Conservation (phyloP, 2,113 vertebrate species). For the Calypte anna region DNA sequence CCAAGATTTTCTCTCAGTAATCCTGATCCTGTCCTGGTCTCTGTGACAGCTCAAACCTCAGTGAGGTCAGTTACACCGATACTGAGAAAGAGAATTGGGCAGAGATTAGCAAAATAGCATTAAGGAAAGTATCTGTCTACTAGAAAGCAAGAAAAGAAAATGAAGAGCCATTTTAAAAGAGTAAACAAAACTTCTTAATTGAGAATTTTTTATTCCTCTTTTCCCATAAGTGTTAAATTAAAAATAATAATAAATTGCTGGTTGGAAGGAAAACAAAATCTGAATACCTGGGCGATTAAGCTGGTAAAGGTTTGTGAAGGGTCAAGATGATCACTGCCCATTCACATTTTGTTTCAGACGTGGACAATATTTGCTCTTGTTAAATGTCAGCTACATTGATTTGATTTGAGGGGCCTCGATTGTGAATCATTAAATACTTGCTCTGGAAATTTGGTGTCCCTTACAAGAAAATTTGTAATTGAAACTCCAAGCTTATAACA, state of each 20-base stretch:
- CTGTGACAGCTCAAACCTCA: neutral
- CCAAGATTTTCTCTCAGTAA: neutral
- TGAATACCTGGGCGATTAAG: neutral
- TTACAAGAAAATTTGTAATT: constrained; percentile 51
- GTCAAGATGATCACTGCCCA: neutral
- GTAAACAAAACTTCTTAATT: neutral
- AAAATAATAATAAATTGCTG: neutral
- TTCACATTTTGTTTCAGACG: neutral
- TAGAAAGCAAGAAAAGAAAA: neutral
- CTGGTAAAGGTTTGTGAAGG: neutral
- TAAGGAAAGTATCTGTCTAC: neutral
- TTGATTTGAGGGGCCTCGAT: constrained; percentile 14
- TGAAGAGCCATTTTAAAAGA: neutral
- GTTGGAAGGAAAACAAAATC: neutral
- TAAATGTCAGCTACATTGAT: constrained; percentile 49
- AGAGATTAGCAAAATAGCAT: neutral
- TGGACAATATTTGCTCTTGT: constrained; percentile 28
- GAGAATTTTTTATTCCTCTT: neutral
- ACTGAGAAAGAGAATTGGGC: neutral
- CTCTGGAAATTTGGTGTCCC: constrained; percentile 40
- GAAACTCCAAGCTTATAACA: constrained; percentile 38
- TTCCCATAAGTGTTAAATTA: neutral
- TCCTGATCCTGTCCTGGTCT: neutral
- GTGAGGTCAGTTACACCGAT: neutral
- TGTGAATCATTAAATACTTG: constrained; percentile 62